A percentile compares a stretch with the other conserved stretches of the same genome.
Evolutionary conservation across 2,113 vertebrate genomes (phyloP).

Genomic region (Egretta garzetta): DNA sequence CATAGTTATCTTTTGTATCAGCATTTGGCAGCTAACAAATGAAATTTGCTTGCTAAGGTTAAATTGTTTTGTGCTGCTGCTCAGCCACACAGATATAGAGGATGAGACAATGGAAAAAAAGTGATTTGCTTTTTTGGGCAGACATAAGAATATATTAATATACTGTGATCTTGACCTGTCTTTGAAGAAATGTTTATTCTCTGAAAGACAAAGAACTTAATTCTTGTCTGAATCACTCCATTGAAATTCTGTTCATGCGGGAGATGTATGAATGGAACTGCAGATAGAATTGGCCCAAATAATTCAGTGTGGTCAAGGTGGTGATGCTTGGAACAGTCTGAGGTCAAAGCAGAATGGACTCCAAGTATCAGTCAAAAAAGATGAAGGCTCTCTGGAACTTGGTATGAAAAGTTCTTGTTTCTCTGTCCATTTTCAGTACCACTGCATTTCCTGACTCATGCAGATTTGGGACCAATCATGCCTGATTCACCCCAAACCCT

Average conservation of each 20-base stretch:
- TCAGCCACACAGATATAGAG: background rate
- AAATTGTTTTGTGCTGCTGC: slow-evolving; percentile 52
- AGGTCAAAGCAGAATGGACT: background rate
- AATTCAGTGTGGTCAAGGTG: background rate
- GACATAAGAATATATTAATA: background rate
- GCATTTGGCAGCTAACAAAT: slow-evolving; percentile 66
- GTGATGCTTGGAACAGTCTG: background rate
- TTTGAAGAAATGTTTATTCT: slow-evolving; percentile 34
- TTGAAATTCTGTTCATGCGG: background rate
- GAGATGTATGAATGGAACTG: background rate
- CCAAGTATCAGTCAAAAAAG: background rate
- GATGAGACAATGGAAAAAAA: background rate
- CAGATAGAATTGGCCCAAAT: background rate
- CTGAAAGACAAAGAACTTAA: background rate
- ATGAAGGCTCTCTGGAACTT: background rate
- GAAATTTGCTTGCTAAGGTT: slow-evolving; percentile 67
- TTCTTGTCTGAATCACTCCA: background rate
- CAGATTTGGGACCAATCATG: background rate
- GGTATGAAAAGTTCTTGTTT: background rate
- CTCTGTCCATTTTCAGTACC: background rate
- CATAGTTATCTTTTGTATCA: slow-evolving; percentile 62
- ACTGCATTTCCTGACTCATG: background rate
- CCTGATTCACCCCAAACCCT: background rate
- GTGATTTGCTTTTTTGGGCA: background rate
- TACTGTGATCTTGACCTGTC: background rate